Conservation (phyloP, 2,797 vertebrate genomes). For the Echiichthys vipera region DNA sequence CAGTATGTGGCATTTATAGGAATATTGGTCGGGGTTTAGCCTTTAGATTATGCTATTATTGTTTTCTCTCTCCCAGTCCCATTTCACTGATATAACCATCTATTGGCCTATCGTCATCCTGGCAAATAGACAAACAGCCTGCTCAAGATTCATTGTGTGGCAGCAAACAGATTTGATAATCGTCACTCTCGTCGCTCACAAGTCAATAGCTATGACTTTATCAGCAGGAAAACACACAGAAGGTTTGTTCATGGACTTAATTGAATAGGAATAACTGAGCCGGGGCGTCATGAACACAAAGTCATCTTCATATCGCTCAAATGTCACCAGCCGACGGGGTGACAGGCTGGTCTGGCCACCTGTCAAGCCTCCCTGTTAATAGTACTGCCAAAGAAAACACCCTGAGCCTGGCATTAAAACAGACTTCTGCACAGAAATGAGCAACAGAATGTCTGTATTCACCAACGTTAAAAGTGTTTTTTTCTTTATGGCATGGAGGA, state of each 20-base stretch:
- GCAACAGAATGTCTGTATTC: slow-evolving; percentile 19
- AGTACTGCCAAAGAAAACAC: slow-evolving; percentile 47
- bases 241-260: slow-evolving; percentile 77
- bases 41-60: slow-evolving; percentile 64
- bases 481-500: slow-evolving; percentile 8
- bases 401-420: slow-evolving; percentile 26
- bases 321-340: slow-evolving; percentile 69
- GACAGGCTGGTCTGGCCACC: slow-evolving; percentile 72
- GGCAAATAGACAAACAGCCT: slow-evolving; percentile 74
- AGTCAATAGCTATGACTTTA: slow-evolving; percentile 82
- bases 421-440: slow-evolving; percentile 20
- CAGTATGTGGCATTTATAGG: slow-evolving; percentile 55
- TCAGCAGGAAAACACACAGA: slow-evolving; percentile 80
- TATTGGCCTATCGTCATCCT: slow-evolving; percentile 66
- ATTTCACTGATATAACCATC: slow-evolving; percentile 69
- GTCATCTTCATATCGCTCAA: slow-evolving; percentile 80
- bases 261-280: slow-evolving; percentile 77
- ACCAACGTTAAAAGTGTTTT: neutral
- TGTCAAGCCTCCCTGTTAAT: slow-evolving; percentile 65
- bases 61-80: slow-evolving; percentile 62
- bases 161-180: slow-evolving; percentile 75
- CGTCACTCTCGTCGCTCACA: slow-evolving; percentile 64
- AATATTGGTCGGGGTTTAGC: slow-evolving; percentile 54
- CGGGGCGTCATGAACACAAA: slow-evolving; percentile 60
- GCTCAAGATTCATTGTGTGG: slow-evolving; percentile 70